Evolutionary conservation across 2,797 vertebrate genomes (phyloP).

Genomic region (Avahi laniger): DNA sequence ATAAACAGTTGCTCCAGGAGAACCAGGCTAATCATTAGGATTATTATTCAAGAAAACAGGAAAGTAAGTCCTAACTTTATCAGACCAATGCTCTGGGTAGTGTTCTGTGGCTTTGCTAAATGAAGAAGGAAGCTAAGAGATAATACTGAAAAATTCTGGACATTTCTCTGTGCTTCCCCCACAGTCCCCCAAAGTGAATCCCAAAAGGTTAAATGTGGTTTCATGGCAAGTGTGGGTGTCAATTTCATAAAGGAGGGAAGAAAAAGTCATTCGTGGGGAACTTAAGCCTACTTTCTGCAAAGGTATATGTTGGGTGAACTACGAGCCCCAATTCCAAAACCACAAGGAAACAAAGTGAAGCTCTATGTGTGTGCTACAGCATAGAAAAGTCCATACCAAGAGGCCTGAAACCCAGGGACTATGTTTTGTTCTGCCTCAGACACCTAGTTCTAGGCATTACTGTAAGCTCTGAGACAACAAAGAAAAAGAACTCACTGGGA

Average conservation of each 20-base stretch:
- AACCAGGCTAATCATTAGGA: background rate
- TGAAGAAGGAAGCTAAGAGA: constrained; percentile 53
- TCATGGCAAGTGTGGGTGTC: constrained; percentile 43
- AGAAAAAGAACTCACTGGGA: background rate
- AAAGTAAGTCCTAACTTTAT: background rate
- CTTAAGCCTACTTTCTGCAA: constrained; percentile 17
- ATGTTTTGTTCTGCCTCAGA: background rate
- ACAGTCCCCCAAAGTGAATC: constrained; percentile 24
- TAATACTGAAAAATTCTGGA: constrained; percentile 56
- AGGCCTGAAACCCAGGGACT: background rate
- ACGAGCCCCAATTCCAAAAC: background rate
- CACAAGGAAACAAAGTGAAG: constrained; percentile 10
- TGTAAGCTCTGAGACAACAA: background rate
- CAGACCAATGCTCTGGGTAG: background rate
- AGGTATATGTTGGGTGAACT: background rate
- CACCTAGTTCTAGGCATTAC: background rate
- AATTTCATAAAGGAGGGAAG: constrained; percentile 47
- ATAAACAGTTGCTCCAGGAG: background rate
- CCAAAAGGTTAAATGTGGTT: constrained; percentile 67
- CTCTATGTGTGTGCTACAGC: background rate
- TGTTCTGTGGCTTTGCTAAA: background rate
- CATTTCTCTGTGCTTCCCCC: constrained; percentile 71
- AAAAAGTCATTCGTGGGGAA: constrained; percentile 20
- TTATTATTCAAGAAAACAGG: background rate
- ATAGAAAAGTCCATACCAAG: background rate